Evolutionary conservation across 2,888 invertebrate species (phyloP).

Genomic region (Drosophila pegasa): DNA sequence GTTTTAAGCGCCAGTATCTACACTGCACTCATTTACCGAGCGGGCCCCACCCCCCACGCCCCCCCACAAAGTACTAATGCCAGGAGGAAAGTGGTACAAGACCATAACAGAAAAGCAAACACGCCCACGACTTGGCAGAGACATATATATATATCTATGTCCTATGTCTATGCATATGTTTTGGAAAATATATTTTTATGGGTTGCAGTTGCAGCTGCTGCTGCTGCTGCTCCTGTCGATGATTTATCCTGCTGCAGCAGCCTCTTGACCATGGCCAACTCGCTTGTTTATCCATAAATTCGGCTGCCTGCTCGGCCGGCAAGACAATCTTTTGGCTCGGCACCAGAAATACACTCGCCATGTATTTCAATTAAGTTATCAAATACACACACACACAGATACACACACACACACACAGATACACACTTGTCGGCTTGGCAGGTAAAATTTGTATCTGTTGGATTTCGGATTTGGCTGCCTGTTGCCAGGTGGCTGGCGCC

Average conservation of each 20-base stretch:
- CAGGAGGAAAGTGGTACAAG: slow-evolving; percentile 22
- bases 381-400: slow-evolving; percentile 51
- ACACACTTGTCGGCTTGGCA: slow-evolving; percentile 22
- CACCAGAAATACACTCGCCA: slow-evolving; percentile 54
- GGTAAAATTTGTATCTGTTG: slow-evolving; percentile 40
- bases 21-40: slow-evolving; percentile 3
- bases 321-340: slow-evolving; percentile 62
- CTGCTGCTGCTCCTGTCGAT: slow-evolving; percentile 28
- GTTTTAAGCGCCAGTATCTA: slow-evolving; percentile 40
- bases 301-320: slow-evolving; percentile 32
- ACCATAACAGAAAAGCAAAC: slow-evolving; percentile 43
- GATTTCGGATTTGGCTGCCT: slow-evolving; percentile 42
- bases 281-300: slow-evolving; percentile 75
- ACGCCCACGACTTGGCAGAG: slow-evolving; percentile 30
- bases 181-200: slow-evolving; percentile 31
- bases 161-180: slow-evolving; percentile 21
- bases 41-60: too few species aligned
- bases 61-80: slow-evolving; percentile 35
- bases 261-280: slow-evolving; percentile 64
- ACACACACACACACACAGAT: slow-evolving; percentile 3
- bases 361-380: slow-evolving; percentile 80
- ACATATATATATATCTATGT: too few species aligned
- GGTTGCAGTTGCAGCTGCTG: slow-evolving; percentile 16
- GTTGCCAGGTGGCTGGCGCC: slow-evolving; percentile 68
- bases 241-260: slow-evolving; percentile 48